Percentiles rank a stretch among this genome's conserved stretches.
phyloP scores from a whole-genome alignment of 1,140 invertebrate genomes.

The Conus ventricosus region DNA sequence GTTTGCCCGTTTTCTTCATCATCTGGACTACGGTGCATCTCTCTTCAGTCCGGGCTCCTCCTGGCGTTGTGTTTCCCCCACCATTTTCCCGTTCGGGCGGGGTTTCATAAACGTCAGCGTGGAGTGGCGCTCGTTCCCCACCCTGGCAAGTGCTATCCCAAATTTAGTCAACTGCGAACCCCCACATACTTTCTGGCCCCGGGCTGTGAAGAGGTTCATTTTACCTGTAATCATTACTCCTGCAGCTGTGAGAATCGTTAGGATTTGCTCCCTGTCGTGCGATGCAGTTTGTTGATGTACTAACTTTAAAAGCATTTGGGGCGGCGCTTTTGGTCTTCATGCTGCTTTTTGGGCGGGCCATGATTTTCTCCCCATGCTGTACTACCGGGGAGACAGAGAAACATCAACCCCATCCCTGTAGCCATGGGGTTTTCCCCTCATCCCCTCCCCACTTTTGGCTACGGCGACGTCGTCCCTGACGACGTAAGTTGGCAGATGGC shows the following conservation, averaged over 20 bases:
- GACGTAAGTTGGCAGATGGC: neutral
- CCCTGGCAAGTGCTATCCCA: neutral
- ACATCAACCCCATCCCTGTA: slow-evolving; percentile 87
- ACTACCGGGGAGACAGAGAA: slow-evolving; percentile 76
- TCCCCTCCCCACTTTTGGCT: slow-evolving; percentile 97
- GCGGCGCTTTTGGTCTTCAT: slow-evolving; percentile 55
- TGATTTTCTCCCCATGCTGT: slow-evolving; percentile 59
- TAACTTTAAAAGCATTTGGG: slow-evolving; percentile 76
- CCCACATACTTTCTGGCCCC: neutral
- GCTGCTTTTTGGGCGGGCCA: slow-evolving; percentile 51
- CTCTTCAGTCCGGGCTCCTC: slow-evolving; percentile 49
- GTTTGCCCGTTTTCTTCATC: neutral
- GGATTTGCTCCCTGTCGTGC: slow-evolving; percentile 94
- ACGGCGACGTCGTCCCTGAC: slow-evolving; percentile 89
- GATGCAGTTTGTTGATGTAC: slow-evolving; percentile 86
- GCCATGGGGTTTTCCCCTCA: slow-evolving; percentile 92
- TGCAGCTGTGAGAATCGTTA: slow-evolving; percentile 97
- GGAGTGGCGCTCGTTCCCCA: slow-evolving; percentile 86
- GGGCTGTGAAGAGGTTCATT: neutral
- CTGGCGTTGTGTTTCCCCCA: slow-evolving; percentile 68
- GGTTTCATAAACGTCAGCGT: slow-evolving; percentile 99
- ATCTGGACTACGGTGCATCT: neutral
- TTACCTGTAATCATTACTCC: slow-evolving; percentile 79
- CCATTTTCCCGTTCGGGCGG: slow-evolving; percentile 67
- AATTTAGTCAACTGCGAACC: neutral